A percentile compares a stretch with the other conserved stretches of the same genome.
Evolutionary conservation across 2,113 vertebrate genomes (phyloP).

Genomic region (Cyprinodon variegatus): DNA sequence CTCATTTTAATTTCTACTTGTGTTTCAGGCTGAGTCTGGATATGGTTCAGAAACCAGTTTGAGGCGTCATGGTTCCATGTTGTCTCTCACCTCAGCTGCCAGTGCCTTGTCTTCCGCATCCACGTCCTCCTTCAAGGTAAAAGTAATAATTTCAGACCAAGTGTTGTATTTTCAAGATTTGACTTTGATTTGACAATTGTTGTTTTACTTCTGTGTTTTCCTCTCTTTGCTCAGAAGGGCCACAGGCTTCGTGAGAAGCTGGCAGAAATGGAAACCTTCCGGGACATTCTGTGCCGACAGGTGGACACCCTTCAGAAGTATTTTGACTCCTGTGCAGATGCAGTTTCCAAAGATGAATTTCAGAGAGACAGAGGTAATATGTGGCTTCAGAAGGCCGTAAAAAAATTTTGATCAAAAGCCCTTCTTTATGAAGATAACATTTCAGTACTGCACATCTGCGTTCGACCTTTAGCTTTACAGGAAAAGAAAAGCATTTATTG

Average conservation of each 20-base stretch:
- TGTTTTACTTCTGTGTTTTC: not conserved
- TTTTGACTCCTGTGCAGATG: slow-evolving; percentile 87
- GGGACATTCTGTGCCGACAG: slow-evolving; percentile 89
- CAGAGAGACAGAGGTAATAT: slow-evolving; percentile 91
- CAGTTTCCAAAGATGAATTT: slow-evolving; percentile 93
- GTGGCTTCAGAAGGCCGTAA: not conserved
- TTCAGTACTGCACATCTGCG: not conserved
- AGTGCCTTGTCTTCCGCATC: slow-evolving; percentile 96
- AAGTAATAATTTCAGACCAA: not conserved
- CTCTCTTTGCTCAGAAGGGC: slow-evolving; percentile 84
- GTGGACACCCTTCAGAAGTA: slow-evolving; percentile 83
- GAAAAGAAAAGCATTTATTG: slow-evolving; percentile 3
- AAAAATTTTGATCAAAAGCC: not conserved
- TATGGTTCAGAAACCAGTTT: slow-evolving; percentile 97
- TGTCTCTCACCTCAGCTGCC: slow-evolving; percentile 95
- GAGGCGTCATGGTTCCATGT: slow-evolving; percentile 95
- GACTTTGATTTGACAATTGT: not conserved
- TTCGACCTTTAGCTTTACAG: slow-evolving; percentile 5
- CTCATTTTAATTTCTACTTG: slow-evolving; percentile 3
- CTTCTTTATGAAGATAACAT: not conserved
- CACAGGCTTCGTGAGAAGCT: slow-evolving; percentile 95
- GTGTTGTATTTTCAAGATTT: not conserved
- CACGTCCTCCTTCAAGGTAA: slow-evolving; percentile 97
- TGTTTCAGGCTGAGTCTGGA: slow-evolving; percentile 87
- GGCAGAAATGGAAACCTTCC: slow-evolving; percentile 98